Base-by-base conservation (phyloP, 2,888 invertebrate species). In the Agrotis ipsilon region DNA sequence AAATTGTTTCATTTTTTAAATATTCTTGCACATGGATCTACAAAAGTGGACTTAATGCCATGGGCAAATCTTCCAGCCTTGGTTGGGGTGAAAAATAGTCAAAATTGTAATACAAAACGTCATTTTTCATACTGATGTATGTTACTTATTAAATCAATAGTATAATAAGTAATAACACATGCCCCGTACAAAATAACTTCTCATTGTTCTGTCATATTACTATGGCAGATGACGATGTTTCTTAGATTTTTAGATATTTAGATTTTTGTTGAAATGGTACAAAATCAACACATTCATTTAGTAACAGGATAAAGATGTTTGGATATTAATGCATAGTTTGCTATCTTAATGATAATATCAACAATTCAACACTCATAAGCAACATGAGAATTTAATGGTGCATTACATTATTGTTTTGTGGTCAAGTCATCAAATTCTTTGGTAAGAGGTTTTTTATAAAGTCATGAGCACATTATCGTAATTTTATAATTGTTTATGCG, bases 291-390 rank as follows among this genome's bases (percentile, higher is more conserved):
- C 43, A 14, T 18, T 0, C 16, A 45, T 72, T 32, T 60, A 9
- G 19, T 19, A 39, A 13, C 18, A 73, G 21, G 18, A 27, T 48
- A 27, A 39, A 1, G 6, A 24, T 18, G 4, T 43, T 21, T 21
- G 11, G 19, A 58, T 39, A 74, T 16, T n/a, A 27, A 24, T n/a
- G n/a, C n/a, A n/a, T 19, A 32, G 19, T 63, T 18, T 18, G 18
- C n/a, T 32, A 57, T 64, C 14, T 43, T 57, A 63, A 49, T 63
- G 18, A 39, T 13, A 45, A 3, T 21, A 45, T 46, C 39, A 46
- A 58, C 32, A 57, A 16, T 51, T 46, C 39, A 46, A 58, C 32
- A 57, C 16, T 51, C 49, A 18, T 13, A 46, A 24, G 19, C 14
- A 19, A 57, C 19, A 51, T 24, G 45, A 39, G 16, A 24, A 19